Base-by-base conservation (phyloP, 2,888 invertebrate genomes). In the Prosapia bicincta region DNA sequence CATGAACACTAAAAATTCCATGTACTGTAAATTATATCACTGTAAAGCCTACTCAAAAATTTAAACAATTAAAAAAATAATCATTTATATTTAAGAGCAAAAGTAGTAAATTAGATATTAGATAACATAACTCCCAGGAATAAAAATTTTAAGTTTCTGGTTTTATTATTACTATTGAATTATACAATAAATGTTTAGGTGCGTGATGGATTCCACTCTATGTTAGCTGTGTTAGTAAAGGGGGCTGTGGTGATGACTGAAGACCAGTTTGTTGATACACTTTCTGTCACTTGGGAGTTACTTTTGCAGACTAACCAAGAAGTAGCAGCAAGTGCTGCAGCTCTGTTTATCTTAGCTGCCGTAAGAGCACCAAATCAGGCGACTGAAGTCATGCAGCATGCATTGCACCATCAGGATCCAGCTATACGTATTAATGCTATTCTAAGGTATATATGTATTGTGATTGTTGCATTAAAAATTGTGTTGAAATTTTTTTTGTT, bases 221-320 rank as follows among this genome's bases (percentile, higher is more conserved):
- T 97, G 0, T 86, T 98, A 69, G 93, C 96, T 0, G 90, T 93
- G 0, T 86, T 98, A 73, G 89, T 97, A 9, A 98, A 98, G 86
- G 95, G 96, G 0, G 96, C 96, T 0, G 94, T 95, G 0, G 92
- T 97, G 3, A 88, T 99, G 84, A 88, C 91, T 1, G 97, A 97
- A 82, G 97, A 96, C 68, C 88, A 95, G 81, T 96, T 97, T 82
- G 88, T 92, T 1, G 96, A 97, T 81, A 91, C 97, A 43, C 89
- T 98, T 77, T 94, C 96, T 0, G 93, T 97, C 0, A 95, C 97
- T 0, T 99, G 99, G 99, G 96, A 98, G 83, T 87, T 99, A 23
- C 87, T 99, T 5, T 85, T 99, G 66, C 98, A 99, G 83, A 90
- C 92, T n/a, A 98, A 98, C 83, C 89, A 94, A 80, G 95, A 95